Evolutionary conservation across 2,113 vertebrate genomes (phyloP).

Genomic region (Dipodomys spectabilis): DNA sequence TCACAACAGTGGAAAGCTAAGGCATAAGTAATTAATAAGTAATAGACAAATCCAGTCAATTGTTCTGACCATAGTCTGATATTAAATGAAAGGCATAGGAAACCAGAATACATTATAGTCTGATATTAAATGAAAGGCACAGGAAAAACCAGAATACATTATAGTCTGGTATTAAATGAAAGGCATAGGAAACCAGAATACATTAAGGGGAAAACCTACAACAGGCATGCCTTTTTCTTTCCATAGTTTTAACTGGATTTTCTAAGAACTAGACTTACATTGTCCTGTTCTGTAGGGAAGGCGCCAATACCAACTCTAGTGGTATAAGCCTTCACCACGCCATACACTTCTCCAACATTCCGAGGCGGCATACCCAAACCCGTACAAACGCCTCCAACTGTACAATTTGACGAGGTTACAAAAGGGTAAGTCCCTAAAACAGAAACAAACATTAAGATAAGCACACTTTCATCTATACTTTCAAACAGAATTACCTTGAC

Average conservation of each 20-base stretch:
- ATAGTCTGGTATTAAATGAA: neutral
- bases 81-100: neutral
- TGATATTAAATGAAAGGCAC: neutral
- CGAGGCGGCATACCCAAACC: slow-evolving; percentile 97
- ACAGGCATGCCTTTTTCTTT: neutral
- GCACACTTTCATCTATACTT: neutral
- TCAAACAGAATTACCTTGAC: slow-evolving; percentile 17
- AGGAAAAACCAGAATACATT: neutral
- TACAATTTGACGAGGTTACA: slow-evolving; percentile 98
- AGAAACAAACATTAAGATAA: slow-evolving; percentile 48
- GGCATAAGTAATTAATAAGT: neutral
- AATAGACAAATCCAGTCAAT: neutral
- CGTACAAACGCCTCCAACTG: slow-evolving; percentile 97
- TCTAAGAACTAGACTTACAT: slow-evolving; percentile 88
- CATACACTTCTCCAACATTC: slow-evolving; percentile 95
- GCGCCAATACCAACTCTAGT: slow-evolving; percentile 97
- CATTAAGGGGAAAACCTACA: neutral
- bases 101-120: neutral
- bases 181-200: neutral
- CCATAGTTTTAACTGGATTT: neutral
- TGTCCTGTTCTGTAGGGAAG: slow-evolving; percentile 96
- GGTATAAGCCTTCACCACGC: slow-evolving; percentile 97
- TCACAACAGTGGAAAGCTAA: neutral
- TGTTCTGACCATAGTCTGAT: too few relatives aligned
- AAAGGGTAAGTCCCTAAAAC: slow-evolving; percentile 96